These are phyloP conservation scores for Heliocidaris tuberculata DNA, from an alignment of 35 echinoderm and acorn worm genomes.

Conservation along the genomic window DNA sequence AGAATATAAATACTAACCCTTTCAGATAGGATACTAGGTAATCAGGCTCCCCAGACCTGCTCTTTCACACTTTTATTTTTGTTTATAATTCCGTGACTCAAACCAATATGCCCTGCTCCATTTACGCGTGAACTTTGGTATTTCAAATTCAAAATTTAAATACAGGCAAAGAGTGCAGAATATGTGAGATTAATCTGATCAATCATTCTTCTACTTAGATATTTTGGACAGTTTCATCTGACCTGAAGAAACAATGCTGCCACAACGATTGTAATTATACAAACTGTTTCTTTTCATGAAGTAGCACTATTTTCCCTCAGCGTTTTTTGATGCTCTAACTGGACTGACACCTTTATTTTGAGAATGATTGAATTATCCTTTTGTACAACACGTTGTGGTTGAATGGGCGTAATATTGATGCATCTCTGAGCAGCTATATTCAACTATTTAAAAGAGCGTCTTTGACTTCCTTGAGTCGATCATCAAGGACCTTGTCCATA, in stretches of 20 bases:
- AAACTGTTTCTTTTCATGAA: background rate
- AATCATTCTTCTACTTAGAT: background rate
- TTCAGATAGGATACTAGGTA: too few species aligned
- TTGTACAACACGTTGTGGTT: background rate
- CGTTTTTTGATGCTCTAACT: background rate
- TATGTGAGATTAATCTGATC: background rate
- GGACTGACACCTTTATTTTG: background rate
- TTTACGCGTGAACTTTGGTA: background rate
- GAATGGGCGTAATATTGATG: background rate
- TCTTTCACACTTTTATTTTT: background rate
- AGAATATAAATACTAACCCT: too few species aligned
- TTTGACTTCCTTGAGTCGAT: background rate
- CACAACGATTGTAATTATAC: background rate
- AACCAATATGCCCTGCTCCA: background rate
- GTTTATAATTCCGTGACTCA: background rate
- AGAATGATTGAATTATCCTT: constrained; percentile 12
- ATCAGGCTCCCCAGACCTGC: background rate
- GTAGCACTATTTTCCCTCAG: background rate
- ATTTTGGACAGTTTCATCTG: background rate
- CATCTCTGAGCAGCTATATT: background rate
- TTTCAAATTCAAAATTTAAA: background rate
- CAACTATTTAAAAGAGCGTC: background rate
- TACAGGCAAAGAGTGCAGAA: background rate
- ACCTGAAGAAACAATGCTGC: background rate
- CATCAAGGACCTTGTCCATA: background rate